A percentile compares a stretch with the other conserved stretches of the same genome.
Evolutionary conservation across 2,888 invertebrate genomes (phyloP).

Genomic region (Aporophyla lueneburgensis): DNA sequence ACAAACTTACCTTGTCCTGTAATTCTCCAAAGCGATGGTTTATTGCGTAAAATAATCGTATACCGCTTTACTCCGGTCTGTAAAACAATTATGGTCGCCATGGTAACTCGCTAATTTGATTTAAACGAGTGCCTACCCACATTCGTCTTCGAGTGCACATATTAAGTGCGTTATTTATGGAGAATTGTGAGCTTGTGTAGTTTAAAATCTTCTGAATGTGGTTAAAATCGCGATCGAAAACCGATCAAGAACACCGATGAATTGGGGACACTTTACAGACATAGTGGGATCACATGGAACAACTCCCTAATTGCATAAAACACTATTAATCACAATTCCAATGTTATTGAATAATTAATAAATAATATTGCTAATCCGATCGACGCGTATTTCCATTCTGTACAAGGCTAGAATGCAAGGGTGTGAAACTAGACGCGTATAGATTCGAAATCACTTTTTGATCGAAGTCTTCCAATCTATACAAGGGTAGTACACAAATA

Average conservation of each 20-base stretch:
- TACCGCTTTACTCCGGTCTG: not conserved
- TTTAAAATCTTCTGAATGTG: not conserved
- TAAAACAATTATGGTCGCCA: constrained; percentile 21
- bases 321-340: no score
- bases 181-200: not conserved
- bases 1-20: not conserved
- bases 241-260: no score
- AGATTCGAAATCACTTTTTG: no score
- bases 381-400: no score
- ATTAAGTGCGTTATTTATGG: not conserved
- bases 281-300: no score
- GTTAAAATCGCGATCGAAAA: not conserved
- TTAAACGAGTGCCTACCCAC: constrained; percentile 37
- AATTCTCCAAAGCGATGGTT: constrained; percentile 6
- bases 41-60: constrained; percentile 44
- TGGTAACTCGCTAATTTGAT: constrained; percentile 45
- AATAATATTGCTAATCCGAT: no score
- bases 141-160: constrained; percentile 8
- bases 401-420: no score
- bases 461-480: no score
- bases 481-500: no score
- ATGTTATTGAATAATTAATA: no score
- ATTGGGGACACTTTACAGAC: not conserved
- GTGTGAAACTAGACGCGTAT: no score
- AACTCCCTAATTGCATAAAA: no score